phyloP scores from a whole-genome alignment of 2,113 vertebrate species.

The Mohoua ochrocephala region DNA sequence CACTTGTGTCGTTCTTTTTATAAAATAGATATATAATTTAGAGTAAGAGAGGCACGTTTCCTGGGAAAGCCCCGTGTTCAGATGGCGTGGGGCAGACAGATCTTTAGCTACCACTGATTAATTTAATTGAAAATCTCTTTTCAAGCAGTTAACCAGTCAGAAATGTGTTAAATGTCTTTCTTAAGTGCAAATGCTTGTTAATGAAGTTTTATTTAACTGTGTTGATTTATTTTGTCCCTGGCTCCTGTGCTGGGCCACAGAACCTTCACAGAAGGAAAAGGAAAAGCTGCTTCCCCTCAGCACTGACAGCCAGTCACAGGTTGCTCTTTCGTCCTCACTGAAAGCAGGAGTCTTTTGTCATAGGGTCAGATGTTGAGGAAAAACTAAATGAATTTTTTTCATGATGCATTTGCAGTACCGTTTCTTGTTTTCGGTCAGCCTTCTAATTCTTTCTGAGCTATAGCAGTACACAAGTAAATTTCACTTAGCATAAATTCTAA shows the following conservation, averaged over 20 bases:
- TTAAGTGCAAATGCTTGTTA: neutral
- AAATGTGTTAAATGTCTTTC: neutral
- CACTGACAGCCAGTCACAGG: neutral
- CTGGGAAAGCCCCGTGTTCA: neutral
- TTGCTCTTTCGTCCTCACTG: neutral
- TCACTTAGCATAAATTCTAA: neutral
- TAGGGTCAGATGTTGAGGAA: neutral
- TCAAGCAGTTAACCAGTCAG: neutral
- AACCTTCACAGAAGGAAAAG: neutral
- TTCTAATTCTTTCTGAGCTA: neutral
- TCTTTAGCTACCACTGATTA: neutral
- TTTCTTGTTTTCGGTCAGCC: neutral
- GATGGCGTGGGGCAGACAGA: neutral
- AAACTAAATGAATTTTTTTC: neutral
- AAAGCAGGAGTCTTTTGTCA: neutral
- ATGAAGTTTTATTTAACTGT: neutral
- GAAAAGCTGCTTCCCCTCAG: neutral
- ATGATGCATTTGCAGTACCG: neutral
- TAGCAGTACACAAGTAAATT: neutral
- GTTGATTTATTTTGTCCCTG: neutral
- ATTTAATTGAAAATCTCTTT: neutral
- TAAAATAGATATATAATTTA: neutral
- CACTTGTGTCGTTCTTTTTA: neutral
- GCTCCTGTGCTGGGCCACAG: neutral
- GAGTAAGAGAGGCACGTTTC: neutral